Conservation (phyloP, 2,888 invertebrate species). For the Lasius fuliginosus region DNA sequence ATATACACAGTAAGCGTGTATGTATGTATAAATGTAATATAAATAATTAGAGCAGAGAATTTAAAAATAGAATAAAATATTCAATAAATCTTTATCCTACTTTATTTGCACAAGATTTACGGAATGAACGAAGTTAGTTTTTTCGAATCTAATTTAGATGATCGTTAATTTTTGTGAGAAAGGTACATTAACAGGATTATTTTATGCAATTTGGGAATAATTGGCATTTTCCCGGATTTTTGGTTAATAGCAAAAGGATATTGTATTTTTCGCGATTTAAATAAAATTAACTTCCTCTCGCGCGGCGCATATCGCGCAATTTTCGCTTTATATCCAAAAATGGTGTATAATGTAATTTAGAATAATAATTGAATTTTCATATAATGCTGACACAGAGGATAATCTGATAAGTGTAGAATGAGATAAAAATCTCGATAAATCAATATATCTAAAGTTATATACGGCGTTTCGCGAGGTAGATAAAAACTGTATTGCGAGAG, state of each 20-base stretch:
- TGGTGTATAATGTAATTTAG: slow-evolving; percentile 52
- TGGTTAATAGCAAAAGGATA: slow-evolving; percentile 38
- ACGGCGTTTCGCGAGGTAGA: slow-evolving; percentile 19
- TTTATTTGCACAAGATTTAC: not conserved
- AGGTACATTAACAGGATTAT: slow-evolving; percentile 22
- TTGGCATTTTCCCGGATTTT: slow-evolving; percentile 33
- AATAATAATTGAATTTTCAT: slow-evolving; percentile 55
- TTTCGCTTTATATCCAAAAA: slow-evolving; percentile 54
- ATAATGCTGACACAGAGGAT: slow-evolving; percentile 34
- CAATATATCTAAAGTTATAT: slow-evolving; percentile 44
- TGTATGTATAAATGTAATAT: not conserved
- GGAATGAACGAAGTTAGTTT: not conserved
- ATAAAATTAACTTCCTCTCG: slow-evolving; percentile 51
- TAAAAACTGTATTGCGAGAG: slow-evolving; percentile 25
- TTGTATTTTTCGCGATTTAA: slow-evolving; percentile 48
- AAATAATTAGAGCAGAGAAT: not conserved
- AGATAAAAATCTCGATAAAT: slow-evolving; percentile 53
- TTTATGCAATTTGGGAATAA: slow-evolving; percentile 33
- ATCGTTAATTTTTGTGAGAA: slow-evolving; percentile 8
- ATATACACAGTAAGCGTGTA: not conserved
- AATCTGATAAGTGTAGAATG: slow-evolving; percentile 46
- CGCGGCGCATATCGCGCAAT: slow-evolving; percentile 12
- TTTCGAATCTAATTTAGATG: not conserved
- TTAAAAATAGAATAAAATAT: not conserved
- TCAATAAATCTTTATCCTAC: not conserved